Conservation (phyloP, 2,113 vertebrate genomes). For the Athene noctua region DNA sequence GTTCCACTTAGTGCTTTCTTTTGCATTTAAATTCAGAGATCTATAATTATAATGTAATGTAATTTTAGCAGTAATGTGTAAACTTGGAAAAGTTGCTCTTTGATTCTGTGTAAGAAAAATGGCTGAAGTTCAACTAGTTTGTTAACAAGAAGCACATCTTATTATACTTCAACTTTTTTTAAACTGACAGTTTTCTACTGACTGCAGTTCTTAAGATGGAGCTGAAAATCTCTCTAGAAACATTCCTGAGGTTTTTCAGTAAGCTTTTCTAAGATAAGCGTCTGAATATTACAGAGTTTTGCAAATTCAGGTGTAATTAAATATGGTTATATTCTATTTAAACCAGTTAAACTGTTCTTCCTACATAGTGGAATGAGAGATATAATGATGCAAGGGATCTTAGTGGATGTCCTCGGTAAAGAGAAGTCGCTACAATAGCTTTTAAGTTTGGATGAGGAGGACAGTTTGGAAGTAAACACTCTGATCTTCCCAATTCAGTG, state of each 20-base stretch:
- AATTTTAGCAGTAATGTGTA: neutral
- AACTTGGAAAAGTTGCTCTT: neutral
- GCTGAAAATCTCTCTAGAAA: neutral
- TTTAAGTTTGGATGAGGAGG: neutral
- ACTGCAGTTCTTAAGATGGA: neutral
- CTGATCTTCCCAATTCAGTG: neutral
- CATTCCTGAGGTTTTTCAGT: neutral
- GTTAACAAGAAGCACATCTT: neutral
- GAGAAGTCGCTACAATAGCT: neutral
- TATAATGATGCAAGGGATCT: neutral
- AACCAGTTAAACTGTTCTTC: neutral
- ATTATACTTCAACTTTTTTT: neutral
- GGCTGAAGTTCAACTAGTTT: neutral
- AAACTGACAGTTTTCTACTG: neutral
- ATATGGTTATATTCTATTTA: neutral
- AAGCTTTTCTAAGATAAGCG: neutral
- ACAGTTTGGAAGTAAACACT: neutral
- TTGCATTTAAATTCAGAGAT: neutral
- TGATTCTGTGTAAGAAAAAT: neutral
- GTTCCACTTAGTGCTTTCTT: neutral
- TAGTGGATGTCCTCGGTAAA: neutral
- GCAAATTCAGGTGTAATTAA: neutral
- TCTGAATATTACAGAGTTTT: neutral
- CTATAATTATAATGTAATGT: neutral
- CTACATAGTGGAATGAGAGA: rapidly evolving